Evolutionary conservation across 2,113 vertebrate genomes (phyloP), one percentile per base, ranked within the genome.

Genomic region (Lipophrys pholis): DNA sequence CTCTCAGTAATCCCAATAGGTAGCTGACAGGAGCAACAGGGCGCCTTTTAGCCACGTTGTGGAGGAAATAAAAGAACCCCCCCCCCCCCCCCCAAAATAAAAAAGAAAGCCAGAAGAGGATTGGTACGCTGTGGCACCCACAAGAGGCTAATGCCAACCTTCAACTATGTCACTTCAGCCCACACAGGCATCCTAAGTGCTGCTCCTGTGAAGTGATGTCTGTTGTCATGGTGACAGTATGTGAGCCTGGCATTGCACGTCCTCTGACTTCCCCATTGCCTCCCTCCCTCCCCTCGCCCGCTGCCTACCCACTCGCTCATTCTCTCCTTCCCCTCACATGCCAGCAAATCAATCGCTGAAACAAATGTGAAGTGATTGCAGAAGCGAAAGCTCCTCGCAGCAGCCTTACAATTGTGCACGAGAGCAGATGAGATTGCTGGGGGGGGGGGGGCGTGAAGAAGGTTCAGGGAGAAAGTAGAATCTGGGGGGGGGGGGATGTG

Each of bases 151-250:
- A 83, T 81, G 89, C 86, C 84, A 86, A 85, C 85, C 90, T 89
- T 87, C 78, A 75, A 67, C 80, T 84, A 80, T 87, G 89, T 90
- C 83, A 80, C 87, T 90, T 85, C 78, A 88, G 89, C 92, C 88
- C 90, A 92, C 93, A 92, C 92, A 90, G 87, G 82, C 88, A 81
- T 90, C 81, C 85, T 82, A 88, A 93, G 91, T 90, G 87, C 82
- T 82, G 90, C 87, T 91, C 76, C 86, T 82, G 86, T 87, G 85
- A 90, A 92, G 90, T 90, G 89, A 93, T 92, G 91, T 93, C 92
- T 92, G 92, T 94, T 93, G 92, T 93, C 92, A 94, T 93, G 90
- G 92, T 59, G 88, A 94, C 90, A 67, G 84, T 84, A 84, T 91
- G 87, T 78, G 61, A 85, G 84, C 79, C 81, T 81, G 76, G 81